Evolutionary conservation across 2,113 vertebrate species (phyloP).

Genomic region (Crotophaga sulcirostris): DNA sequence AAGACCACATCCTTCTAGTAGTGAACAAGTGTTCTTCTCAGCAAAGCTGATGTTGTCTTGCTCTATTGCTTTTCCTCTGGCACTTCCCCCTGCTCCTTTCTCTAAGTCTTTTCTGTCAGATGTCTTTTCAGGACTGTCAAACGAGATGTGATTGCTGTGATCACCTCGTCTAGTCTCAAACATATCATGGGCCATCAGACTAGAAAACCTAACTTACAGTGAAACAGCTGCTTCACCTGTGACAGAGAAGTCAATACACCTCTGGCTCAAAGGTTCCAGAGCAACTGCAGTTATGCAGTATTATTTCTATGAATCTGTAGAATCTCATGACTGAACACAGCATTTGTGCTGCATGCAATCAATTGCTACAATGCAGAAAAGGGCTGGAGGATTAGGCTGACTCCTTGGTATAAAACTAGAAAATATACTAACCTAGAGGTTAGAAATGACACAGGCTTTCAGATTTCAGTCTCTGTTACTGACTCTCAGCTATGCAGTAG

Average conservation of each 20-base stretch:
- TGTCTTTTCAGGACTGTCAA: background rate
- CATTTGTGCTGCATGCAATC: background rate
- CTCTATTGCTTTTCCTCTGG: background rate
- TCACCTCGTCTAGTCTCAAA: background rate
- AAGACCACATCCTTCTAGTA: background rate
- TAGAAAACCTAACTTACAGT: background rate
- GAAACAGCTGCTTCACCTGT: background rate
- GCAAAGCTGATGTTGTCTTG: background rate
- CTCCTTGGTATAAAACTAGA: background rate
- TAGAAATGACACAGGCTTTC: background rate
- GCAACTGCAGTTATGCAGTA: background rate
- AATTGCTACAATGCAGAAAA: background rate
- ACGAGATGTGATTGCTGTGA: background rate
- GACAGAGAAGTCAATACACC: background rate
- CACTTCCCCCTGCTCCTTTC: background rate
- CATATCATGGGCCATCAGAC: background rate
- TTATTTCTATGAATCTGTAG: background rate
- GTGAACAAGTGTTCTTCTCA: background rate
- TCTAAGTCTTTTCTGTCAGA: background rate
- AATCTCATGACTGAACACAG: background rate
- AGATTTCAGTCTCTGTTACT: background rate
- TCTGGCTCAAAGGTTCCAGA: background rate
- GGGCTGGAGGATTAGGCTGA: background rate
- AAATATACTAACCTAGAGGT: background rate
- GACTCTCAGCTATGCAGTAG: background rate